These are phyloP conservation scores for Osedax fenrisi DNA, from an alignment of 2,888 invertebrate species.

Conservation along the genomic window DNA sequence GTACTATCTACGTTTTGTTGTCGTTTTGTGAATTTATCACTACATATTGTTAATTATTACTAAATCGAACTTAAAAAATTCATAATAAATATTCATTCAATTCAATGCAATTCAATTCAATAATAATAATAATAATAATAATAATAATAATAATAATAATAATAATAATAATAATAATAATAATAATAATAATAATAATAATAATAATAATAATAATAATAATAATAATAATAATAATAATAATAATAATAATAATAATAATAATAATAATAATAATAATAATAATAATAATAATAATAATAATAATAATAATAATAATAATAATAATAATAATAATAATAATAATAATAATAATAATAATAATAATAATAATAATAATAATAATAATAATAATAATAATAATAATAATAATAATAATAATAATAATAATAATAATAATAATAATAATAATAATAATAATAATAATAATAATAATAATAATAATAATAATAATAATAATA, in stretches of 20 bases:
- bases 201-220: neutral
- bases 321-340: neutral
- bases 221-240: neutral
- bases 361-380: neutral
- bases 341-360: neutral
- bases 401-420: neutral
- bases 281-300: neutral
- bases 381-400: neutral
- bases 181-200: neutral
- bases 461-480: neutral
- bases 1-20: too few species aligned
- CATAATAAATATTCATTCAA: too few species aligned
- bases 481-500: neutral
- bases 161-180: neutral
- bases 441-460: neutral
- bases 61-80: too few species aligned
- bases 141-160: neutral
- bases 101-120: too few species aligned
- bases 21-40: too few species aligned
- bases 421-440: neutral
- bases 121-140: neutral
- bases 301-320: neutral
- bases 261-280: neutral
- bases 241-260: neutral
- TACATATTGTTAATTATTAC: too few species aligned